A percentile compares a stretch with the other conserved stretches of the same genome.
Evolutionary conservation across 2,888 invertebrate genomes (phyloP).

Genomic region (Odontocolon sp.): DNA sequence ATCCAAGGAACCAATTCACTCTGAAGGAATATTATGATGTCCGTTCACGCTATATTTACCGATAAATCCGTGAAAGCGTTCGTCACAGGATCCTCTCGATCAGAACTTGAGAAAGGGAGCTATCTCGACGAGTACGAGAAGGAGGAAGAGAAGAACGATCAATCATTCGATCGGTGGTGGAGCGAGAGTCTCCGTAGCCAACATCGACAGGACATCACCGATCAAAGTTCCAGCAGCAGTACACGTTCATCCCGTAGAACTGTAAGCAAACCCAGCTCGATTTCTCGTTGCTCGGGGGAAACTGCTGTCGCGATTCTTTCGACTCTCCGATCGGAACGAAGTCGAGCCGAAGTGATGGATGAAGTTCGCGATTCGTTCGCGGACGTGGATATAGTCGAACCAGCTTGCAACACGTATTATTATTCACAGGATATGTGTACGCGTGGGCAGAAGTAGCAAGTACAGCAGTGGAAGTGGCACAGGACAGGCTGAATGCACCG

Average conservation of each 20-base stretch:
- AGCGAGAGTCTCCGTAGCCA: constrained; percentile 21
- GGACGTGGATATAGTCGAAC: constrained; percentile 39
- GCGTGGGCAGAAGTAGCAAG: background rate
- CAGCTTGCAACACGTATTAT: constrained; percentile 40
- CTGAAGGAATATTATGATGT: constrained; percentile 58
- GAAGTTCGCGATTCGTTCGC: constrained; percentile 55
- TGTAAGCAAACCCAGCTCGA: constrained; percentile 39
- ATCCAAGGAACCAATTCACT: constrained; percentile 26
- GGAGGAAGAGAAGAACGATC: constrained; percentile 53
- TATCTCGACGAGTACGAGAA: constrained; percentile 14
- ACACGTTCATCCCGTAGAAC: constrained; percentile 11
- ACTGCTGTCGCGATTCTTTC: constrained; percentile 25
- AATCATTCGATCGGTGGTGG: constrained; percentile 56
- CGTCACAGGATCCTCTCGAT: background rate
- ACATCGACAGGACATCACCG: constrained; percentile 46
- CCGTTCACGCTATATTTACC: constrained; percentile 56
- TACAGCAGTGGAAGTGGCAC: background rate
- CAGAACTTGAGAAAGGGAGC: constrained; percentile 9
- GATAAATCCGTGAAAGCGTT: constrained; percentile 56
- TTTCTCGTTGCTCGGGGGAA: constrained; percentile 43
- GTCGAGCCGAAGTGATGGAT: constrained; percentile 64
- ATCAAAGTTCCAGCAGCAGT: constrained; percentile 41
- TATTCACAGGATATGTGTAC: constrained; percentile 16
- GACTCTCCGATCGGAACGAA: constrained; percentile 41
- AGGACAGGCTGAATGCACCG: background rate